Evolutionary conservation across 2,797 vertebrate genomes (phyloP).

Genomic region (Silurus aristotelis): DNA sequence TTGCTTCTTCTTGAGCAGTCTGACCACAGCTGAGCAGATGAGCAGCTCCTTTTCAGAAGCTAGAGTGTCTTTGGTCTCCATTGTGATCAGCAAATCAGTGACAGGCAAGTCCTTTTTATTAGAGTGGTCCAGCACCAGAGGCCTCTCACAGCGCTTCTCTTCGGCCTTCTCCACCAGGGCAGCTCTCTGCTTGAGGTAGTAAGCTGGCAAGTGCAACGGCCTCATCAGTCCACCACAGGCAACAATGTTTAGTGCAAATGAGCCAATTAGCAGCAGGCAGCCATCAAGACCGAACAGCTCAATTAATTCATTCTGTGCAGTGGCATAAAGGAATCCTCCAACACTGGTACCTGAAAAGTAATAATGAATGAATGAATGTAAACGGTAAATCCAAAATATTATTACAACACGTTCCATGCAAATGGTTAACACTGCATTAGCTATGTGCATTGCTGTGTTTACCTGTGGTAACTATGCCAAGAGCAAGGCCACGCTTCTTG

Average conservation of each 20-base stretch:
- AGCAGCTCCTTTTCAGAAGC: conserved; percentile 41
- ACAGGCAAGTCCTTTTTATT: conserved; percentile 37
- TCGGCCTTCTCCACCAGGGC: conserved; percentile 67
- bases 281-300: conserved; percentile 82
- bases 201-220: conserved; percentile 68
- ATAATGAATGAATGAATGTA: not conserved
- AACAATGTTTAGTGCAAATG: conserved; percentile 83
- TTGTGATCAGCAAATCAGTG: conserved; percentile 40
- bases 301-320: conserved; percentile 78
- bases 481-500: conserved; percentile 82
- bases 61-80: conserved; percentile 45
- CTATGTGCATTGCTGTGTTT: conserved; percentile 26
- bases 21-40: conserved; percentile 49
- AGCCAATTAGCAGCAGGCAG: conserved; percentile 83
- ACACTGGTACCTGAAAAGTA: conserved; percentile 78
- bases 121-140: conserved; percentile 31
- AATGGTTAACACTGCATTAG: not conserved
- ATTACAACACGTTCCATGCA: not conserved
- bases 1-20: conserved; percentile 74
- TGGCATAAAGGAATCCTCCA: conserved; percentile 85
- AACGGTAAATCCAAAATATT: not conserved
- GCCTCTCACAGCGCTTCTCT: conserved; percentile 61
- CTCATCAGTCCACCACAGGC: conserved; percentile 86
- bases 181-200: conserved; percentile 70
- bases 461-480: conserved; percentile 89